Conservation (phyloP, 2,797 vertebrate species). For the Dendrocincla fuliginosa region DNA sequence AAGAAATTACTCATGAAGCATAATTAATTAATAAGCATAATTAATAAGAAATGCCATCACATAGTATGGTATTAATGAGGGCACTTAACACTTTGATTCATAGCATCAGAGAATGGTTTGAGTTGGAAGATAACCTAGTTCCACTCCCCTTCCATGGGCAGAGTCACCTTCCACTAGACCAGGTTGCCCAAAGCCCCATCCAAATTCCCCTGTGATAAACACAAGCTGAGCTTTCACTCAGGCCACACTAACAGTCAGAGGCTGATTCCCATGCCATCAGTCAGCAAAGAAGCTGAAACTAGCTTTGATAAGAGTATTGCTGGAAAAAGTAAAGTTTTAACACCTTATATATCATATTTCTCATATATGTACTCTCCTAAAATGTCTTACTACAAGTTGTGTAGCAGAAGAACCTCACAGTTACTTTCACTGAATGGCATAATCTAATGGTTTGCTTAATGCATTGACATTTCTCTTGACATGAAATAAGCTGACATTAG, state of each 20-base stretch:
- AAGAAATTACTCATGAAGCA: background rate
- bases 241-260: background rate
- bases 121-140: background rate
- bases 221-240: background rate
- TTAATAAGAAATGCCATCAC: background rate
- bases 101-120: background rate
- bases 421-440: background rate
- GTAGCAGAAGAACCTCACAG: background rate
- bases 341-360: background rate
- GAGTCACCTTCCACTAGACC: background rate
- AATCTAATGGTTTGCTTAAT: background rate
- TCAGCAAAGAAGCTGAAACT: background rate
- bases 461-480: background rate
- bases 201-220: background rate
- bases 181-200: background rate
- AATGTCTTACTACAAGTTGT: background rate
- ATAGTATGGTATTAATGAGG: background rate
- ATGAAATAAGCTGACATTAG: background rate
- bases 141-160: rapidly evolving
- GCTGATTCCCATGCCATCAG: background rate
- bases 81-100: background rate
- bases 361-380: background rate
- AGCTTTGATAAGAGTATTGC: background rate
- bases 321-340: background rate
- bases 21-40: background rate